phyloP scores from a whole-genome alignment of 2,888 invertebrate genomes.

The Tuberolachnus salignus region DNA sequence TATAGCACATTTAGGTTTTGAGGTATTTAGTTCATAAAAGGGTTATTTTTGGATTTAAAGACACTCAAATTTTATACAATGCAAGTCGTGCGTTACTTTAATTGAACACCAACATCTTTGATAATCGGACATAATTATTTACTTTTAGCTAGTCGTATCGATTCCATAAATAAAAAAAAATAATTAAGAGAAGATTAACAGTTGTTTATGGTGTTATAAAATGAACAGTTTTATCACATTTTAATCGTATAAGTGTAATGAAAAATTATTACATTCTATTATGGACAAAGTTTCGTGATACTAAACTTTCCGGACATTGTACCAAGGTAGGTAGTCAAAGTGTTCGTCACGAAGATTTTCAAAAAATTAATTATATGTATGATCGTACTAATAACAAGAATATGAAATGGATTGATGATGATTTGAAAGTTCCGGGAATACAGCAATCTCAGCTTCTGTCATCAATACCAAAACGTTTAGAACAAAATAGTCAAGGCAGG shows the following conservation, averaged over 20 bases:
- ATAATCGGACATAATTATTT: too few relatives aligned
- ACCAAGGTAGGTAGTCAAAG: neutral
- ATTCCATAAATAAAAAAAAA: neutral
- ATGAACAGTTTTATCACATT: conserved; percentile 1
- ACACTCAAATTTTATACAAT: too few relatives aligned
- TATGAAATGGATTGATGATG: neutral
- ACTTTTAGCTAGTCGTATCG: neutral
- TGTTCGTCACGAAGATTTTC: neutral
- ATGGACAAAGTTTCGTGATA: neutral
- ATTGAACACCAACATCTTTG: too few relatives aligned
- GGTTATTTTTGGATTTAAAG: too few relatives aligned
- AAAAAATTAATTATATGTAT: conserved; percentile 5
- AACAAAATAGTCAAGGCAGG: neutral
- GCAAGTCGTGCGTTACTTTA: too few relatives aligned
- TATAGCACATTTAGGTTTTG: too few relatives aligned
- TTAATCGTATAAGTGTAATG: conserved; percentile 4
- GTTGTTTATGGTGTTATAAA: neutral
- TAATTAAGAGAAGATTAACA: neutral
- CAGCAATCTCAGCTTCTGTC: neutral
- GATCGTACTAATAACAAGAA: neutral
- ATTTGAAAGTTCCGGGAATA: neutral
- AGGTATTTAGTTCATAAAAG: too few relatives aligned
- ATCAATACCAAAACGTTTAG: neutral
- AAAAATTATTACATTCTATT: neutral
- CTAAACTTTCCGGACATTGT: neutral